Conservation (phyloP, 2,888 invertebrate genomes). For the Dolomedes plantarius region DNA sequence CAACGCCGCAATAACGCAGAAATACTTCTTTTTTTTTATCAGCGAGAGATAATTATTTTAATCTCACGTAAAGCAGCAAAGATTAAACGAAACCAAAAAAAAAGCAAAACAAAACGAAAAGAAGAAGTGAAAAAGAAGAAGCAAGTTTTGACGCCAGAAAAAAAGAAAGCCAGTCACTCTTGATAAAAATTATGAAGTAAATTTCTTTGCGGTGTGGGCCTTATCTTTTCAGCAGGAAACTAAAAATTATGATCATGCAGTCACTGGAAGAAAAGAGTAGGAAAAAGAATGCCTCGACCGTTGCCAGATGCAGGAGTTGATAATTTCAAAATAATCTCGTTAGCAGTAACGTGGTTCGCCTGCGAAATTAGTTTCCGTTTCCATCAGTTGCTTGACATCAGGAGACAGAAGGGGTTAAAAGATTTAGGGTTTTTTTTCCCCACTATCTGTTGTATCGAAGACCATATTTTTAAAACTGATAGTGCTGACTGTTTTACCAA, state of each 20-base stretch:
- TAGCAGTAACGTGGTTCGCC: slow-evolving; percentile 42
- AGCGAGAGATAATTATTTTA: too few species aligned
- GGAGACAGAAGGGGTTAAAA: not conserved
- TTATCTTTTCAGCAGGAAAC: slow-evolving; percentile 41
- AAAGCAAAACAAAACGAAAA: too few species aligned
- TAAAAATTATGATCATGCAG: slow-evolving; percentile 24
- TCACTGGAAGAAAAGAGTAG: not conserved
- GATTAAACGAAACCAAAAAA: too few species aligned
- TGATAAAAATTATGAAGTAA: not conserved
- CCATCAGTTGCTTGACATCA: not conserved
- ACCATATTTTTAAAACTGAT: too few species aligned
- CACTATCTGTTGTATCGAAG: too few species aligned
- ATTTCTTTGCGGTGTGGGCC: not conserved
- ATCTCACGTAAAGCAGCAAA: too few species aligned
- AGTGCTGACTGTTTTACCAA: too few species aligned
- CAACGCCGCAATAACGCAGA: too few species aligned
- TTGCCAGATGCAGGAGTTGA: slow-evolving; percentile 50
- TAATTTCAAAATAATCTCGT: slow-evolving; percentile 63
- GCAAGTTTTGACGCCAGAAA: not conserved
- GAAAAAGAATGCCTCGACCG: not conserved
- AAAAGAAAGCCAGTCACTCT: not conserved
- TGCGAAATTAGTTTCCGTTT: slow-evolving; percentile 52
- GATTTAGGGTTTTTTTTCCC: not conserved
- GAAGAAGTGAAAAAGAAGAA: too few species aligned
- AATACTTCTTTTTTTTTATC: too few species aligned